A percentile compares a stretch with the other conserved stretches of the same genome.
Evolutionary conservation across 1,140 invertebrate species (phyloP).

Genomic region (Globodera ellingtonae): DNA sequence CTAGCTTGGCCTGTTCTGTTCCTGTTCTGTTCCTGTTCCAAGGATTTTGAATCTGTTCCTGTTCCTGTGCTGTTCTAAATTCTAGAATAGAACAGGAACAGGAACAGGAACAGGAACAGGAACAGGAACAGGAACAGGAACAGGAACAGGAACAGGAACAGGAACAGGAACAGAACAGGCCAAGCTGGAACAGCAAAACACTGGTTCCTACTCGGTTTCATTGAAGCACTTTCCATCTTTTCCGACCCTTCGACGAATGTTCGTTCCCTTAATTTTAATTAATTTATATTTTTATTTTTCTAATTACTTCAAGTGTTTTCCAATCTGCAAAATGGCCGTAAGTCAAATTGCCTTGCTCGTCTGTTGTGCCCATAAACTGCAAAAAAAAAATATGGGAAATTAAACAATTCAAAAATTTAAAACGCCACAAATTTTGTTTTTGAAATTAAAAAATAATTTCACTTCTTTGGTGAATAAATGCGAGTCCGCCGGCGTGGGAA

Average conservation of each 20-base stretch:
- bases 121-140: too few relatives aligned
- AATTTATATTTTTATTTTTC: too few relatives aligned
- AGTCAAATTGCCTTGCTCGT: conserved; percentile 45
- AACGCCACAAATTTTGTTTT: not conserved
- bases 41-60: too few relatives aligned
- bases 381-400: not conserved
- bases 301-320: conserved; percentile 40
- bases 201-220: conserved; percentile 23
- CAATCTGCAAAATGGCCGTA: conserved; percentile 38
- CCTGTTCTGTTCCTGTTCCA: too few relatives aligned
- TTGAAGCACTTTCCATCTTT: conserved; percentile 37
- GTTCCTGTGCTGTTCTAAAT: too few relatives aligned
- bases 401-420: not conserved
- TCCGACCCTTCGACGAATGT: conserved; percentile 41
- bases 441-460: not conserved
- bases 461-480: conserved; percentile 60
- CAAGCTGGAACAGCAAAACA: too few relatives aligned
- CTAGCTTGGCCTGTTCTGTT: too few relatives aligned
- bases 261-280: conserved; percentile 36
- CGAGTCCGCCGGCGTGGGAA: conserved; percentile 61
- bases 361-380: conserved; percentile 59
- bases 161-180: too few relatives aligned
- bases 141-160: too few relatives aligned
- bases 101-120: too few relatives aligned
- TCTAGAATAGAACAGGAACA: too few relatives aligned